phyloP scores from a whole-genome alignment of 2,797 vertebrate species.

The Enteromius unitaeniatus region DNA sequence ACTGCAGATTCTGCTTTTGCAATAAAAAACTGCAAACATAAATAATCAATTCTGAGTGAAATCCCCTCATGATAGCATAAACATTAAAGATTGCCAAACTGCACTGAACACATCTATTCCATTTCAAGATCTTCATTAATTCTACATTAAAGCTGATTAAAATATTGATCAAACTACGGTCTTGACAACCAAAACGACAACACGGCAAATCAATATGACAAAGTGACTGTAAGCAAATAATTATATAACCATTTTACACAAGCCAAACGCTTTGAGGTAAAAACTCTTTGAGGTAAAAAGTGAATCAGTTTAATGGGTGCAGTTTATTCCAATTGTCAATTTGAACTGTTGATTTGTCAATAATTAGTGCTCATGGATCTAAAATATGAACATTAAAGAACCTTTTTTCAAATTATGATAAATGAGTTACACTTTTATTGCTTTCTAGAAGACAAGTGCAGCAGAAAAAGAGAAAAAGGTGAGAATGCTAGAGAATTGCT shows the following conservation, averaged over 20 bases:
- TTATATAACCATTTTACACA: too few species aligned
- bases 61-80: background rate
- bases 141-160: background rate
- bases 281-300: background rate
- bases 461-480: background rate
- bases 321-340: background rate
- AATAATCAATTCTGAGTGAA: slow-evolving; percentile 9
- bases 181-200: background rate
- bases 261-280: background rate
- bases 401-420: background rate
- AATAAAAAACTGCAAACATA: background rate
- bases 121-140: background rate
- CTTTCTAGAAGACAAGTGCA: background rate
- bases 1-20: background rate
- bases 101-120: background rate
- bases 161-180: background rate
- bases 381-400: background rate
- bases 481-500: background rate
- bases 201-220: slow-evolving; percentile 7
- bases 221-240: background rate
- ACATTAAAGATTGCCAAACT: slow-evolving; percentile 1
- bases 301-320: background rate
- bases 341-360: background rate
- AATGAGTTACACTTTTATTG: background rate
- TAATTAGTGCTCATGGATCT: background rate